Evolutionary conservation across 2,113 vertebrate species (phyloP).

Genomic region (Pagrus major): DNA sequence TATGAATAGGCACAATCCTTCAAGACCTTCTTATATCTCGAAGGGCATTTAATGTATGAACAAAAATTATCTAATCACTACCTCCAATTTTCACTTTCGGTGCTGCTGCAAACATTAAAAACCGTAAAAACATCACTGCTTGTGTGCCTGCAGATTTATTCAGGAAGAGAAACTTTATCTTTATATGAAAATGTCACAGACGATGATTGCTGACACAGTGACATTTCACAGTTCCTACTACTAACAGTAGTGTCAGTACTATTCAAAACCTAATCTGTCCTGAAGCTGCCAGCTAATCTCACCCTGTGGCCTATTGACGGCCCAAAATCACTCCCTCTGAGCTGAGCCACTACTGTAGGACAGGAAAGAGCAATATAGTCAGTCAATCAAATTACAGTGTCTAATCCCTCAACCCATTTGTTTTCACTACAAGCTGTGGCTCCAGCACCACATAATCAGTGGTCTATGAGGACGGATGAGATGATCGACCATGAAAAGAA

Average conservation of each 20-base stretch:
- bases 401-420: neutral
- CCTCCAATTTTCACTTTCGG: too few relatives aligned
- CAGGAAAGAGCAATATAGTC: neutral
- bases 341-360: neutral
- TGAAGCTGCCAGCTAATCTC: slow-evolving; percentile 6
- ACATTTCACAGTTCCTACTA: neutral
- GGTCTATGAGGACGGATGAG: too few relatives aligned
- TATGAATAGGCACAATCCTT: too few relatives aligned
- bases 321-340: neutral
- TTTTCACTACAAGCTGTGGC: neutral
- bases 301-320: neutral
- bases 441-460: neutral
- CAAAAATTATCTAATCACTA: too few relatives aligned
- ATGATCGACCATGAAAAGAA: neutral
- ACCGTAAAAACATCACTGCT: too few relatives aligned
- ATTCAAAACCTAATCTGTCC: neutral
- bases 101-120: too few relatives aligned
- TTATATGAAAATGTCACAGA: too few relatives aligned
- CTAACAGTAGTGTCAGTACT: neutral
- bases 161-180: too few relatives aligned
- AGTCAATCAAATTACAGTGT: neutral
- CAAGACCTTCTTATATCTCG: too few relatives aligned
- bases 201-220: too few relatives aligned
- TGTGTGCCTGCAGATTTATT: too few relatives aligned
- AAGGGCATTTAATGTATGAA: too few relatives aligned